A percentile compares a stretch with the other conserved stretches of the same genome.
Evolutionary conservation across 2,797 vertebrate species (phyloP).

Genomic region (Mormyrus hasselquistii): DNA sequence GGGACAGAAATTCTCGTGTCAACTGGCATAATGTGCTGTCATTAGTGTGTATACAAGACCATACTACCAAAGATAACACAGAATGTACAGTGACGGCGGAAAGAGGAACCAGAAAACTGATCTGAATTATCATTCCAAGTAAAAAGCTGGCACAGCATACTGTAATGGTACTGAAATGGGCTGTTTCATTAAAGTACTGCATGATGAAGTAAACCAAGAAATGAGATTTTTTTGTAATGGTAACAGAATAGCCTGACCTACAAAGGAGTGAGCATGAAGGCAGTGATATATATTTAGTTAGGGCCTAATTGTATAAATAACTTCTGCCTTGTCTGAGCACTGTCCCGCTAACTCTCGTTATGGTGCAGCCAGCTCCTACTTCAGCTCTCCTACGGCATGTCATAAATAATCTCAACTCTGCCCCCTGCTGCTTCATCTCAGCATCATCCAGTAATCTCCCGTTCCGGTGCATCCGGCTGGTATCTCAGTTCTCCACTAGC

Average conservation of each 20-base stretch:
- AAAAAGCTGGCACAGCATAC: neutral
- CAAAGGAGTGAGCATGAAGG: slow-evolving; percentile 25
- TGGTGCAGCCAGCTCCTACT: neutral
- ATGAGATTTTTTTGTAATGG: neutral
- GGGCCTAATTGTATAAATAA: neutral
- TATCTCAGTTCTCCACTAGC: neutral
- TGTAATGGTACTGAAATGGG: neutral
- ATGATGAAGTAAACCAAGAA: neutral
- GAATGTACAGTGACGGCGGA: neutral
- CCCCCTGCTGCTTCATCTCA: slow-evolving; percentile 9
- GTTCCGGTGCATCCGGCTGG: neutral
- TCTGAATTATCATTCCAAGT: neutral
- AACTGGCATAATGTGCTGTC: neutral
- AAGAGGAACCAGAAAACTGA: neutral
- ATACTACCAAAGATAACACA: neutral
- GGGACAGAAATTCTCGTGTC: neutral
- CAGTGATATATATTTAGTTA: slow-evolving; percentile 21
- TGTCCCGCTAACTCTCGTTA: neutral
- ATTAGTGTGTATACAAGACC: neutral
- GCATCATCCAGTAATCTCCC: neutral
- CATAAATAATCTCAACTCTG: neutral
- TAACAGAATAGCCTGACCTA: slow-evolving; percentile 21
- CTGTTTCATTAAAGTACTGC: neutral
- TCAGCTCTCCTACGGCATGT: neutral
- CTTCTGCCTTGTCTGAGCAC: slow-evolving; percentile 5